phyloP scores from a whole-genome alignment of 2,113 vertebrate genomes.

The Mesembrinibis cayennensis region DNA sequence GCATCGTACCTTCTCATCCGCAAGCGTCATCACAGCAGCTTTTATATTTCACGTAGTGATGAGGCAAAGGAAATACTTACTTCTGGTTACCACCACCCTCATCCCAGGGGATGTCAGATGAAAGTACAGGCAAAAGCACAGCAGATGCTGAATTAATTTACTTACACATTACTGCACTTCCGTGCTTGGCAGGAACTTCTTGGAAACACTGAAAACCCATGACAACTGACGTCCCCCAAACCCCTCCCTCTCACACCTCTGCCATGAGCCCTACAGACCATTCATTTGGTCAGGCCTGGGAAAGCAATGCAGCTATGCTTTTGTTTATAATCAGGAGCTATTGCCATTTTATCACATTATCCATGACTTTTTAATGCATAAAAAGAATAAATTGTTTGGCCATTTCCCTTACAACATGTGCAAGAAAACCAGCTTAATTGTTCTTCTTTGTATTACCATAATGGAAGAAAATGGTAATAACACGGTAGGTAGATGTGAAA shows the following conservation, averaged over 20 bases:
- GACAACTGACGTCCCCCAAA: background rate
- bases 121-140: background rate
- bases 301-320: background rate
- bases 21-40: background rate
- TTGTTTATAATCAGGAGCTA: background rate
- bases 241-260: background rate
- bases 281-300: background rate
- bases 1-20: accelerated
- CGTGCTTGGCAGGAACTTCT: background rate
- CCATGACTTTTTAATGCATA: background rate
- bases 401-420: background rate
- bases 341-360: background rate
- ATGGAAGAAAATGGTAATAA: background rate
- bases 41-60: accelerated
- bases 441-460: background rate
- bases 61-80: background rate
- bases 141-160: background rate
- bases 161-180: background rate
- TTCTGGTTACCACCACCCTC: background rate
- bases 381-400: background rate
- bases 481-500: background rate
- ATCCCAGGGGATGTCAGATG: background rate
- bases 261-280: background rate
- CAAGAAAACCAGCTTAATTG: background rate
- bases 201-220: background rate